These are phyloP conservation scores for Ypsolopha sequella DNA, from an alignment of 2,888 invertebrate species.

Conservation along the genomic window DNA sequence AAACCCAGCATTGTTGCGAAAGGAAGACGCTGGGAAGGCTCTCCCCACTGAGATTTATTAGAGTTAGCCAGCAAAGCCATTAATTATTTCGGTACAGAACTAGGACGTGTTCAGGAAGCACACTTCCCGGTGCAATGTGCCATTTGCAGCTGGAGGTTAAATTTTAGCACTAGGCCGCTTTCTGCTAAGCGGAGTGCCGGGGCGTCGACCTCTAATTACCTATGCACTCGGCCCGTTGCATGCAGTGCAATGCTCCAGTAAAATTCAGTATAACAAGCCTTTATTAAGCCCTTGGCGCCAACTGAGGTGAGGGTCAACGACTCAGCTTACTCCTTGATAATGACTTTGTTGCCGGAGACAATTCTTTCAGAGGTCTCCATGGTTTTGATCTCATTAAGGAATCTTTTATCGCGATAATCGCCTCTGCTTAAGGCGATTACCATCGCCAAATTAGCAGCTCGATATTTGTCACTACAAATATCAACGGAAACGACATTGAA, in stretches of 20 bases:
- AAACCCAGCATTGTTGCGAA: constrained; percentile 6
- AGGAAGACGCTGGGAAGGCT: not conserved
- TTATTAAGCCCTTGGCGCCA: constrained; percentile 49
- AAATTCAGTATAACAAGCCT: constrained; percentile 63
- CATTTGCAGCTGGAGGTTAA: constrained; percentile 15
- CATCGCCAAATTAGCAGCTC: too few species aligned
- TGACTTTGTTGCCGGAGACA: not conserved
- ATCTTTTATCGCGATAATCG: too few species aligned
- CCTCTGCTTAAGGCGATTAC: too few species aligned
- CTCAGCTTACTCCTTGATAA: not conserved
- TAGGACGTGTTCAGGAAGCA: constrained; percentile 10
- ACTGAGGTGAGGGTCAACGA: constrained; percentile 4
- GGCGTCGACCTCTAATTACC: constrained; percentile 63
- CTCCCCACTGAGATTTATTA: not conserved
- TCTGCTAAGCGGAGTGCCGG: constrained; percentile 32
- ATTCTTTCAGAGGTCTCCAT: not conserved
- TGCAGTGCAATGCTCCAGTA: constrained; percentile 65
- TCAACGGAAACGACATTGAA: too few species aligned
- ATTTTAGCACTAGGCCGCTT: constrained; percentile 38
- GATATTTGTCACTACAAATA: too few species aligned
- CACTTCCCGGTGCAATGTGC: constrained; percentile 23
- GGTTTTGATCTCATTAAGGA: not conserved
- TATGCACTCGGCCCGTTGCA: constrained; percentile 39
- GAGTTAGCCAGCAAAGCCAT: not conserved
- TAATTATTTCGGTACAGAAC: constrained; percentile 2